Evolutionary conservation across 2,888 invertebrate genomes (phyloP).

Genomic region (Cataglyphis cursor): DNA sequence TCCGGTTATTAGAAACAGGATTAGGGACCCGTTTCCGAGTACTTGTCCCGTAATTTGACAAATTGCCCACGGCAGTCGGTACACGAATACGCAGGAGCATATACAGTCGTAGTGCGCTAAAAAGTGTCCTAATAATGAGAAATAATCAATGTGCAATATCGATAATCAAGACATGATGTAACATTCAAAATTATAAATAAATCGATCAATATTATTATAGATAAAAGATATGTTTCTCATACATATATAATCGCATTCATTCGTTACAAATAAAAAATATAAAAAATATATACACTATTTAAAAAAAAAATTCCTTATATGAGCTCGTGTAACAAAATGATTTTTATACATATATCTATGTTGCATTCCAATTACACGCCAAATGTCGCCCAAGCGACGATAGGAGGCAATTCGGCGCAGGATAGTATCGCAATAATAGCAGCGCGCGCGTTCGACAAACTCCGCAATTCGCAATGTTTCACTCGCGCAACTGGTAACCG

Average conservation of each 20-base stretch:
- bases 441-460: constrained; percentile 27
- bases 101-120: neutral
- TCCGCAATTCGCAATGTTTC: constrained; percentile 34
- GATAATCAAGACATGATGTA: neutral
- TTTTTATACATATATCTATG: neutral
- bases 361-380: neutral
- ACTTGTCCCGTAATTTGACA: constrained; percentile 37
- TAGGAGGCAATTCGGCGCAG: constrained; percentile 14
- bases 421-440: constrained; percentile 30
- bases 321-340: neutral
- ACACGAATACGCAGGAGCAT: neutral
- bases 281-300: neutral
- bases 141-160: neutral
- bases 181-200: neutral
- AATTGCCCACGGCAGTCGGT: constrained; percentile 28
- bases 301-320: neutral
- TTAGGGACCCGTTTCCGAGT: constrained; percentile 41
- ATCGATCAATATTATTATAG: neutral
- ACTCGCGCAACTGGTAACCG: neutral
- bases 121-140: neutral
- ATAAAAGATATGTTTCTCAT: neutral
- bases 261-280: neutral
- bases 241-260: neutral
- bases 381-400: neutral
- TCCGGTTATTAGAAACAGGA: constrained; percentile 47